Conservation (phyloP, 2,113 vertebrate genomes). For the Orientallactaga bullata region DNA sequence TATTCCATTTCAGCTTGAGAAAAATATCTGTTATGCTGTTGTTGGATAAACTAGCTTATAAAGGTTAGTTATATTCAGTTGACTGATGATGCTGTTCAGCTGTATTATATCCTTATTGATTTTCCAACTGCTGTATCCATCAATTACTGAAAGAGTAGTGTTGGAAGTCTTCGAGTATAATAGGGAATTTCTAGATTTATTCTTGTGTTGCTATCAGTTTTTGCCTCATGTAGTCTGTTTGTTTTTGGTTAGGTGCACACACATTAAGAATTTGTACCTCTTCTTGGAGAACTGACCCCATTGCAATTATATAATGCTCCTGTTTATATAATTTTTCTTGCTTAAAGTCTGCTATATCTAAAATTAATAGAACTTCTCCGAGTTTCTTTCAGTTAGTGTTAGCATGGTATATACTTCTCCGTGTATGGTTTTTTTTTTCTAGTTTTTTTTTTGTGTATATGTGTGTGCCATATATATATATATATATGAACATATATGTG, state of each 20-base stretch:
- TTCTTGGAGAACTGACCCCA: conserved; percentile 3
- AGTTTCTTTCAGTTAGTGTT: neutral
- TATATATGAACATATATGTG: too few relatives aligned
- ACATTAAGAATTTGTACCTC: conserved; percentile 31
- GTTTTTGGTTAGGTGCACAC: neutral
- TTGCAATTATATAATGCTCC: conserved; percentile 9
- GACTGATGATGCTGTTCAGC: conserved; percentile 50
- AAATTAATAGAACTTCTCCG: conserved; percentile 29
- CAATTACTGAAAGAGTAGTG: conserved; percentile 49
- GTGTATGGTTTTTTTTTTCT: conserved; percentile 30
- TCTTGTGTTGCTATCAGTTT: neutral
- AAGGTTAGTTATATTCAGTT: conserved; percentile 48
- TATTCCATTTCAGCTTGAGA: conserved; percentile 7
- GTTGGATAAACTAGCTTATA: conserved; percentile 37
- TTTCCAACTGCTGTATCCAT: conserved; percentile 38
- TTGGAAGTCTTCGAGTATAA: conserved; percentile 37
- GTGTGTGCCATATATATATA: too few relatives aligned
- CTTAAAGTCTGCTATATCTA: neutral
- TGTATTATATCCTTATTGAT: conserved; percentile 52
- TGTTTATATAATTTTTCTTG: conserved; percentile 31
- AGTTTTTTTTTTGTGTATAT: neutral
- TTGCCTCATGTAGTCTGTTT: conserved; percentile 26
- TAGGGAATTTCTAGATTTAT: conserved; percentile 44
- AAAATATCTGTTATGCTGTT: conserved; percentile 47
- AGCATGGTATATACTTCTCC: neutral